These are phyloP conservation scores for Megamerina dolium DNA, from an alignment of 2,888 invertebrate species.

Conservation along the genomic window DNA sequence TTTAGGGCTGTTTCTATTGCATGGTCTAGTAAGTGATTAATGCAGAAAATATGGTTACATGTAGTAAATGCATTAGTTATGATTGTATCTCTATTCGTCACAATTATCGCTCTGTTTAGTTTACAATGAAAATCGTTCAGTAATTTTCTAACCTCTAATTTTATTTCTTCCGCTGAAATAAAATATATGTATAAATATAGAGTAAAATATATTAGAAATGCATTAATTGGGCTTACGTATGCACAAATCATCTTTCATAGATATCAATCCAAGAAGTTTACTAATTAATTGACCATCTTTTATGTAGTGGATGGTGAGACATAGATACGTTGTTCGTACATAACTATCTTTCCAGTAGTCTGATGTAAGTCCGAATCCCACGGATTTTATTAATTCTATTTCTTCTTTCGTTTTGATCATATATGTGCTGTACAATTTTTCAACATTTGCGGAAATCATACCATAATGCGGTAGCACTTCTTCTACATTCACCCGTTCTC, in stretches of 20 bases:
- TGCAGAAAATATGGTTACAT: background rate
- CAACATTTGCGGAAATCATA: background rate
- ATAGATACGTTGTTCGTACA: background rate
- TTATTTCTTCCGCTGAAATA: background rate
- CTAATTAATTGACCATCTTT: background rate
- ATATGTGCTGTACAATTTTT: background rate
- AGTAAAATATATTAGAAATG: background rate
- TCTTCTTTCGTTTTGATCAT: background rate
- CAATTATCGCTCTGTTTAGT: background rate
- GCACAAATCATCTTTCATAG: background rate
- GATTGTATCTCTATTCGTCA: background rate
- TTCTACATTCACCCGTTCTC: background rate
- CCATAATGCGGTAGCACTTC: background rate
- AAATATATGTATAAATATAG: background rate
- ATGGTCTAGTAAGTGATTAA: background rate
- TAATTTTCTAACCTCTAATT: background rate
- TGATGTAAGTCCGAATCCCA: background rate
- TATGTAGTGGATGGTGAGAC: background rate
- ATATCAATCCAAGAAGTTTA: background rate
- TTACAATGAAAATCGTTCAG: background rate
- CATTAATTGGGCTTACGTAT: background rate
- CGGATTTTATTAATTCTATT: background rate
- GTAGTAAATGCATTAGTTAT: background rate
- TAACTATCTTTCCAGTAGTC: background rate
- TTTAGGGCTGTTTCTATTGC: background rate